Base-by-base conservation (phyloP, 2,113 vertebrate genomes). In the Ivindomyrus marchei region DNA sequence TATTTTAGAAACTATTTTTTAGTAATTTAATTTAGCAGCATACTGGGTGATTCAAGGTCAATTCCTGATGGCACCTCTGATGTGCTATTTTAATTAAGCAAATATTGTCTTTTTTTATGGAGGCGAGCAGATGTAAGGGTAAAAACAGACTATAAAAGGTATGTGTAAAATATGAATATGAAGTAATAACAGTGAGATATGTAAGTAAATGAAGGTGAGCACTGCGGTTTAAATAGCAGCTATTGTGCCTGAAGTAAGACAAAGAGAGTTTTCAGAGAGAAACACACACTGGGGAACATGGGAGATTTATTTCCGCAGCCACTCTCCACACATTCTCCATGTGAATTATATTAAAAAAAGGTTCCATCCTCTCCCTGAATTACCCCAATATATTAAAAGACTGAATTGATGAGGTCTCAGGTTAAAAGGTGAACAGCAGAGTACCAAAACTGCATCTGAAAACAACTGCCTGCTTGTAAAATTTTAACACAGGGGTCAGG, bases 301-400 rank as follows among this genome's bases (percentile, higher is more conserved):
- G 42, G 89, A 49, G 19, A 74, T 90, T 90, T 90, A 90, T 87
- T 90, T 90, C 46, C 87, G 19, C 84, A 90, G 62, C 45, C 46
- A 56, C 27, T 50, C 74, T 83, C 84, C 89, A 87, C 84, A 90
- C 53, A 87, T 87, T 89, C 80, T 53, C 74, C 42, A 19, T 85
- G 9, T 3, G 42, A 27, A 19, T 85, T 58, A 66, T 66, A 27
- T 66, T 62, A 8, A 42, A 77, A 47, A 83, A 84, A 66, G n/a
- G n/a, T 39, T 86, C 50, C 46, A 27, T 24, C 42, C 31, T 45
- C 52, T 89, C 80, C 89, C 89, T 89, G 80, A 84, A 89, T 62
- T 85, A 52, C 50, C 77, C 27, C 8, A 89, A 39, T 46, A 15
- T 21, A 58, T 56, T 45, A 89, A 56, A 89, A 89, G 31, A 53